Base-by-base conservation (phyloP, 2,113 vertebrate species). In the Pteronura brasiliensis region DNA sequence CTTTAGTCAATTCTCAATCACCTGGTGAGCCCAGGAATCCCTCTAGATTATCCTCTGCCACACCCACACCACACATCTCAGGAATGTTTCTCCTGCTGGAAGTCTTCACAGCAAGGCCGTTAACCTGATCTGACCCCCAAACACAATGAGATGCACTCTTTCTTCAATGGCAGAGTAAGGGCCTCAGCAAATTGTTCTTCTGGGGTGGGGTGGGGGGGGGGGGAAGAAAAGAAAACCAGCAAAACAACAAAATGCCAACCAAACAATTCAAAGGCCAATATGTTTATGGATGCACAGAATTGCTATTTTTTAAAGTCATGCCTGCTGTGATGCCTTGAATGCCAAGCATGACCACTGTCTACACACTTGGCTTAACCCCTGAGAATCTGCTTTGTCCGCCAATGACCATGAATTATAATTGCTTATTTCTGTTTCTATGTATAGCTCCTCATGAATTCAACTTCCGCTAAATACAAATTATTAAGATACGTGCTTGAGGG, bases 201-300 rank as follows among this genome's bases (percentile, higher is more conserved):
- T 3, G 9, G 44, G 42, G 42, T n/a, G n/a, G n/a, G n/a, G n/a
- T 3, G 9, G 44, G 8, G 8, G 44, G 44, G 0, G 1, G 4
- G 4, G 14, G 49, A 25, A 7, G 44, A 44, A 44, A 71, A 44
- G 49, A 52, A 52, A 52, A 52, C 49, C 12, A 34, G 15, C 13
- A 65, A 65, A 69, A 55, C 17, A 31, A 31, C n/a, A 72, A 47
- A 72, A 47, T 31, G 12, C 21, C 63, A 71, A 39, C 6, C n/a
- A 44, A 34, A 82, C 20, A 83, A 59, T 59, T 92, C 39, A 31
- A 47, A 47, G 44, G 9, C 9, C 44, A 47, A 47, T 47, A 47
- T 34, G 27, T 17, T 55, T 57, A 27, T 6, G 10, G 44, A 80
- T n/a, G 12, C 44, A 14, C 6, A 79, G 20, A 93, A 79, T n/a